Evolutionary conservation across 1,140 invertebrate species (phyloP).

Genomic region (Lethrus apterus): DNA sequence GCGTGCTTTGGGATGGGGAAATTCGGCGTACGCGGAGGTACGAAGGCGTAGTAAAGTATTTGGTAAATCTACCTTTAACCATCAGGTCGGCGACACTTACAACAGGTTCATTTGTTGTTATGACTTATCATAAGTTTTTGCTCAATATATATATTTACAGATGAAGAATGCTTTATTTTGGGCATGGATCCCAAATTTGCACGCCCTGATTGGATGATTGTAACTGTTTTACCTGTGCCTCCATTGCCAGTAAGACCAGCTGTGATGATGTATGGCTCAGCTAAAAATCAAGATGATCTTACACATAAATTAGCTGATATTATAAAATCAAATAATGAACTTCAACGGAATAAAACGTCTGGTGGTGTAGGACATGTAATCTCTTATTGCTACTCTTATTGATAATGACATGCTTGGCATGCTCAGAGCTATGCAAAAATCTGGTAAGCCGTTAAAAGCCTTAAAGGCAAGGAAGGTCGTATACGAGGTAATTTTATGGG

Average conservation of each 20-base stretch:
- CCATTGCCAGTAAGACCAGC: slow-evolving; percentile 90
- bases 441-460: slow-evolving; percentile 96
- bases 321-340: slow-evolving; percentile 97
- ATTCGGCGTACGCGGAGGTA: too few species aligned
- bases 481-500: slow-evolving; percentile 99
- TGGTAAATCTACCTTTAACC: too few species aligned
- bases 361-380: slow-evolving; percentile 97
- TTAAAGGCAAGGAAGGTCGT: slow-evolving; percentile 92
- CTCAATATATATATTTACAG: slow-evolving; percentile 42
- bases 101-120: too few species aligned
- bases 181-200: slow-evolving; percentile 96
- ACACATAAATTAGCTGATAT: slow-evolving; percentile 99
- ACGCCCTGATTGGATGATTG: slow-evolving; percentile 98
- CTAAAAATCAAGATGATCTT: slow-evolving; percentile 97
- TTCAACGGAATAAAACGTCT: slow-evolving; percentile 89
- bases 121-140: neutral
- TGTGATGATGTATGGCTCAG: slow-evolving; percentile 98
- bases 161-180: slow-evolving; percentile 93
- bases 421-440: slow-evolving; percentile 96
- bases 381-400: slow-evolving; percentile 88
- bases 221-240: slow-evolving; percentile 95
- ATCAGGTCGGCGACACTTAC: slow-evolving; percentile 98
- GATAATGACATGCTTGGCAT: slow-evolving; percentile 99
- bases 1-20: too few species aligned
- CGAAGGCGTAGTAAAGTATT: slow-evolving; percentile 92